Base-by-base conservation (phyloP, 92 coral and sea anemone genomes). In the Actinostola sp. region DNA sequence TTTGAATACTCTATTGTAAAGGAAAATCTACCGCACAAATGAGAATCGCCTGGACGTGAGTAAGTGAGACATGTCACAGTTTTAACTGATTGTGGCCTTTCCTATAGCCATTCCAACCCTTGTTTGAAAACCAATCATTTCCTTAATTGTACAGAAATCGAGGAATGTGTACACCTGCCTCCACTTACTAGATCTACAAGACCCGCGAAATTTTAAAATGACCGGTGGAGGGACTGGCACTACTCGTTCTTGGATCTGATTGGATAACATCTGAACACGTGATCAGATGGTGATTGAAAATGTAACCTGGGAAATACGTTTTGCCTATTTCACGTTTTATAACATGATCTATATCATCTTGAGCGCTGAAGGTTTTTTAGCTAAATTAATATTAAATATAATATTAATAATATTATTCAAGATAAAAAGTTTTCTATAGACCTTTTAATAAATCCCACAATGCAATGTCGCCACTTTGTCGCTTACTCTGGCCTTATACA, bases 181-280 rank as follows among this genome's bases (percentile, higher is more conserved):
- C 17, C n/a, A n/a, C n/a, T n/a, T n/a, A n/a, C n/a, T n/a, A n/a
- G n/a, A n/a, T 36, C 11, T 11, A 36, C 42, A 12, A 57, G 15
- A 30, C 63, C n/a, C 63, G 63, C 63, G 63, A 57, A 57, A 57
- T 57, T 57, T 57, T 30, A 57, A 57, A 57, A 30, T 29, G 63
- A 30, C 38, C 39, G n/a, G 2, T n/a, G 27, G 28, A 11, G 17
- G 36, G 15, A 27, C 35, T 4, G 36, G 29, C 25, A 24, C 42
- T 36, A 36, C 42, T 36, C 6, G 42, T 4, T 4, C 42, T 36
- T 57, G 1, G 3, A 57, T 21, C 15, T 46, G 53, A 13, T 46
- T 46, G 19, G 23, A 46, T 46, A 13, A 4, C 15, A 4, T 4
- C n/a, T 46, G 5, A 46, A 3, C 23, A 13, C n/a, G 23, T 19